Evolutionary conservation across 2,113 vertebrate species (phyloP), one percentile per base, ranked within the genome.

Genomic region (Nipponia nippon): DNA sequence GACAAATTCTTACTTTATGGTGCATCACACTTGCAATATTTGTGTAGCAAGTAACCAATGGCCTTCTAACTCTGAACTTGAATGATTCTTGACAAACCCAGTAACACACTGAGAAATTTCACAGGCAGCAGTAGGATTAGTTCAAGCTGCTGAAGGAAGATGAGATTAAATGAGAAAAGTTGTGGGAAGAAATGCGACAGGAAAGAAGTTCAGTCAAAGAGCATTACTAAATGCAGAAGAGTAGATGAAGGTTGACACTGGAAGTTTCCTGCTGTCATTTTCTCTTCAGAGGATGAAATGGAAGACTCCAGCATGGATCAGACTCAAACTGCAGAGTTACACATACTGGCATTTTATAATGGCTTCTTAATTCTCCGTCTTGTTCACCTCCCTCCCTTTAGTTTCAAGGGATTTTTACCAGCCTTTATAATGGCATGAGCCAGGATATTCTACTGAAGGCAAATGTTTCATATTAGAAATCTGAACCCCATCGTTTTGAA

Each of bases 241-340:
- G 40, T 71, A 91, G 86, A 94, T 92, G 93, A 93, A 94, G 38
- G 86, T 67, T 96, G 96, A 95, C 91, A 83, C 17, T 76, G 56
- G 66, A 96, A 94, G 89, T 96, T 97, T 95, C 84, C 84, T 95
- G 85, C 91, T 97, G 92, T 95, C 91, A 93, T 97, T 90, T 95
- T 94, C 88, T 94, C 73, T 96, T 95, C 87, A 91, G 84, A 95
- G 76, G 65, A 58, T 92, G 95, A 95, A 96, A 96, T 80, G 72
- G 89, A 96, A 95, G 82, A 82, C 87, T 97, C 93, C 81, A 90
- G 63, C 49, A 92, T 62, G 62, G 87, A 95, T 95, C 95, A 96
- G 75, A 89, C 86, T 97, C 83, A 90, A 73, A 90, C 73, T 90
- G 50, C 34, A 55, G 65, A 83, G 47, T 95, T 95, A 96, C 65